Evolutionary conservation across 2,888 invertebrate genomes (phyloP).

Genomic region (Notodonta ziczac): DNA sequence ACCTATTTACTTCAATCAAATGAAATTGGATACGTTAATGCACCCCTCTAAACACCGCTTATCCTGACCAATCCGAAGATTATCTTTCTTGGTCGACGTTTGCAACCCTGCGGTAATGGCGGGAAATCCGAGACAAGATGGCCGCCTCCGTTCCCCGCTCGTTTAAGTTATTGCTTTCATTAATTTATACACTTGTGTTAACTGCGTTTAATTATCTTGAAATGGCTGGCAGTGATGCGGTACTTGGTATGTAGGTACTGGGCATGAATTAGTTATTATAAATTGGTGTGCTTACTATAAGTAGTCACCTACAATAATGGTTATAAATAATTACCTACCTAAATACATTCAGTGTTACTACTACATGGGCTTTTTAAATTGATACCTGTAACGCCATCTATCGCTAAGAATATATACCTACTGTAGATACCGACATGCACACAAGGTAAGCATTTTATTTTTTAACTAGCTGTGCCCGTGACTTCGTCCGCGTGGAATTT

Average conservation of each 20-base stretch:
- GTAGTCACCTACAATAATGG: not conserved
- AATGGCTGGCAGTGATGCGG: conserved; percentile 13
- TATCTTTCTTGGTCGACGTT: conserved; percentile 62
- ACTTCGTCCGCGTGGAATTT: too few species aligned
- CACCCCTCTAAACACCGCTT: conserved; percentile 41
- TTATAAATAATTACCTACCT: too few species aligned
- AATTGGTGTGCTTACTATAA: too few species aligned
- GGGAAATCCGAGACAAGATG: conserved; percentile 70
- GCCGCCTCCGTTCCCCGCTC: conserved; percentile 50
- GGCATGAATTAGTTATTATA: too few species aligned
- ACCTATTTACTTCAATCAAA: conserved; percentile 26
- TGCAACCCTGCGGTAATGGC: conserved; percentile 50
- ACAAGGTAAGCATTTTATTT: too few species aligned
- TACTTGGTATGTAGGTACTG: too few species aligned
- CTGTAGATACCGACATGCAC: not conserved
- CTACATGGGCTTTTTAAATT: not conserved
- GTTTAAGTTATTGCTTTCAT: conserved; percentile 54
- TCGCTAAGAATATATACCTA: conserved; percentile 18
- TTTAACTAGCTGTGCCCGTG: too few species aligned
- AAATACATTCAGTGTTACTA: too few species aligned
- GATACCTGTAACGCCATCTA: conserved; percentile 49
- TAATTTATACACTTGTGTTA: conserved; percentile 35
- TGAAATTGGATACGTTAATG: conserved; percentile 51
- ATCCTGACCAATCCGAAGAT: conserved; percentile 67
- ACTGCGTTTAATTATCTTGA: conserved; percentile 41